Evolutionary conservation across 2,797 vertebrate genomes (phyloP).

Genomic region (Ctenopoma kingsleyae): DNA sequence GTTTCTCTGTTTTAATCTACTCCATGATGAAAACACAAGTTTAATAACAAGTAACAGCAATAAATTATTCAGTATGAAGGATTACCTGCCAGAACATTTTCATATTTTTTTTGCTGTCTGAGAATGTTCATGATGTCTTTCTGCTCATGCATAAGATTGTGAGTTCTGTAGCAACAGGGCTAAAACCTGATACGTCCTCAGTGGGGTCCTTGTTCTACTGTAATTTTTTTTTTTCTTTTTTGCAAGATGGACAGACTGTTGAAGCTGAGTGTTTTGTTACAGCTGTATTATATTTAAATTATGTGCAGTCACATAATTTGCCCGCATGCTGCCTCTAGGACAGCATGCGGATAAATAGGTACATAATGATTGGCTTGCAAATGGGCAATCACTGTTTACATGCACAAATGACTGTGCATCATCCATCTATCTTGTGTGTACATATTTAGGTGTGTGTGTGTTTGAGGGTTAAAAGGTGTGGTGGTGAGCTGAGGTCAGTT

Average conservation of each 20-base stretch:
- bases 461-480: conserved; percentile 62
- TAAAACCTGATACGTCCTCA: neutral
- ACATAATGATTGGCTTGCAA: neutral
- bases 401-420: neutral
- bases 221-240: neutral
- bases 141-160: neutral
- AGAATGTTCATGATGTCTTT: neutral
- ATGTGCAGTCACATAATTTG: neutral
- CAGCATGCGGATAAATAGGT: rapidly evolving
- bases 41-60: neutral
- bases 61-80: neutral
- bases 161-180: neutral
- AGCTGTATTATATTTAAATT: neutral
- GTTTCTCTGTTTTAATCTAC: neutral
- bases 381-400: neutral
- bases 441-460: conserved; percentile 10
- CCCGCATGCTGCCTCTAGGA: neutral
- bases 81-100: no score
- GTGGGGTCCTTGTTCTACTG: neutral
- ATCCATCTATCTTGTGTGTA: conserved; percentile 8
- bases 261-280: neutral
- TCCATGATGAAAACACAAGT: neutral
- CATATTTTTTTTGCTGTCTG: no score
- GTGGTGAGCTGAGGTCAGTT: conserved; percentile 73
- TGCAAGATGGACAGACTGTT: neutral